Percentiles rank a stretch among this genome's conserved stretches.
Conservation (phyloP, 2,113 vertebrate genomes). For the Apodemus speciosus region DNA sequence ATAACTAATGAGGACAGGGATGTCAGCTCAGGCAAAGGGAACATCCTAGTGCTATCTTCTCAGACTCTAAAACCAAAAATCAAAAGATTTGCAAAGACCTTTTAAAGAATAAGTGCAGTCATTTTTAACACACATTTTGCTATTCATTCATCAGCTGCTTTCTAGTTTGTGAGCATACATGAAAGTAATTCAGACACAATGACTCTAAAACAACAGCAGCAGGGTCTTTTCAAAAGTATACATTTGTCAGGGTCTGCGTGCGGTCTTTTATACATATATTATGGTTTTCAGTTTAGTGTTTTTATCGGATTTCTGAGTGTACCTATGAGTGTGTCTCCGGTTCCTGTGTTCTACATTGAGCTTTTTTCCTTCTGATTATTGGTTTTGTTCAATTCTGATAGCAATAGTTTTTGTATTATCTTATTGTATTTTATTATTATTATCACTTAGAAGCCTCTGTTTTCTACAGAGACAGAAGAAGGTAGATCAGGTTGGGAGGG, state of each 20-base stretch:
- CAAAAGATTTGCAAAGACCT: slow-evolving; percentile 24
- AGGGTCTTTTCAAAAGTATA: neutral
- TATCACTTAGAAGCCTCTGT: neutral
- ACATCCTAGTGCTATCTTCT: neutral
- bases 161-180: neutral
- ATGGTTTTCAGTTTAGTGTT: neutral
- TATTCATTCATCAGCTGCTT: neutral
- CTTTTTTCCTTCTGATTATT: neutral
- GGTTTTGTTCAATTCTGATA: neutral
- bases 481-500: no score
- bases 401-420: neutral
- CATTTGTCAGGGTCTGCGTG: neutral
- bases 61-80: slow-evolving; percentile 20
- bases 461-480: neutral
- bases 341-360: neutral
- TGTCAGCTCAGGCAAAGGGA: neutral
- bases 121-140: neutral
- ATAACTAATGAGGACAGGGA: neutral
- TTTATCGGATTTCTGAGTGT: neutral
- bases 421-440: neutral
- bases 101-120: no score
- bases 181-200: slow-evolving; percentile 33
- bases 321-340: neutral
- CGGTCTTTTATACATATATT: neutral
- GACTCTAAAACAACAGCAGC: neutral